Evolutionary conservation across 2,113 vertebrate genomes (phyloP).

Genomic region (Mobula birostris): DNA sequence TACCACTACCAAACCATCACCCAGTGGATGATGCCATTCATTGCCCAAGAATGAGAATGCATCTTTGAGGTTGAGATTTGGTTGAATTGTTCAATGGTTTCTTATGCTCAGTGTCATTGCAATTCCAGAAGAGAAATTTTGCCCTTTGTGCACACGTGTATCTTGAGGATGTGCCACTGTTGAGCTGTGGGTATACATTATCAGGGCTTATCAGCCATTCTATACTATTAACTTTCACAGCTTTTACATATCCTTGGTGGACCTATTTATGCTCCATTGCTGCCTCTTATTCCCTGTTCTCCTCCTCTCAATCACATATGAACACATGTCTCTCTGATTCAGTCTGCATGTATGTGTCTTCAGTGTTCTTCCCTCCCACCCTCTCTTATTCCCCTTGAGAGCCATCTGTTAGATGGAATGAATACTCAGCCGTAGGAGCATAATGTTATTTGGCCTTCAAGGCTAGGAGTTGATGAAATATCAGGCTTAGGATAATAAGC

Average conservation of each 20-base stretch:
- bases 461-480: neutral
- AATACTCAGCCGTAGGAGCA: no score
- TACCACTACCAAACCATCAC: neutral
- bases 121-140: neutral
- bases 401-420: no score
- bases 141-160: no score
- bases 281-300: neutral
- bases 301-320: constrained; percentile 35
- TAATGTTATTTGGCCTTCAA: no score
- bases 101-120: neutral
- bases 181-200: constrained; percentile 27
- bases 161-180: neutral
- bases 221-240: neutral
- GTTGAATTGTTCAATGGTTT: neutral
- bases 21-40: neutral
- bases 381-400: no score
- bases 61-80: neutral
- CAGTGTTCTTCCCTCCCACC: no score
- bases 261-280: neutral
- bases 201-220: neutral
- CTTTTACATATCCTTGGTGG: neutral
- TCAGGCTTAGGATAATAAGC: neutral
- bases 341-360: no score
- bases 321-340: constrained; percentile 4
- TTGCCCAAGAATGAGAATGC: neutral